Evolutionary conservation across 2,888 invertebrate genomes (phyloP), one percentile per base, ranked within the genome.

Genomic region (Corbicula japonica): DNA sequence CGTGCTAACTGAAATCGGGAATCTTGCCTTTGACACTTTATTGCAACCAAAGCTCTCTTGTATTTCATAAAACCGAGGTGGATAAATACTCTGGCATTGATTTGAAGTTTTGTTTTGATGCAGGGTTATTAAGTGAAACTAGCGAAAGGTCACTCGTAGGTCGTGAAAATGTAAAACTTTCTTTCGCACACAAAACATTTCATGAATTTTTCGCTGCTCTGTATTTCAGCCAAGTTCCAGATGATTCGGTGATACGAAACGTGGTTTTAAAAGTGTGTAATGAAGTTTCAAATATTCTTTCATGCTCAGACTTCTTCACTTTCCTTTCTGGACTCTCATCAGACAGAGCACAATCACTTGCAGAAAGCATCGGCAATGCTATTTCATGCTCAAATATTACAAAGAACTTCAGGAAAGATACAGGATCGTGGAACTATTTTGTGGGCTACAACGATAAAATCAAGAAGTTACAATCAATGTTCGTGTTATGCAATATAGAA

Each of bases 181-280:
- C 28, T 5, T 54, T 54, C 32, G 54, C 54, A 15, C 54, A 54
- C 23, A 54, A 54, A 54, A 54, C 54, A 12, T 54, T 54, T 54
- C 54, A 54, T 32, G 54, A 54, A n/a, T 54, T 18, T 54, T 54
- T 54, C 32, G 54, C 54, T 23, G 54, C 54, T 18, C 30, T 54
- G 30, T 30, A 54, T n/a, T 18, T 54, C 30, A 15, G 32, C 10
- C 15, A 15, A 30, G n/a, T 10, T 1, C 12, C 32, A 10, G 54
- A 54, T n/a, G 46, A 46, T 46, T 4, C 8, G 5, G n/a, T 3
- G 3, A 15, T 32, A 30, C 2, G 15, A 18, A 4, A 18, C 4
- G 15, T 54, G 1, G 54, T 54, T 1, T 32, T 54, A 23, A n/a
- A 28, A 30, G 23, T 54, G 3, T 54, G 54, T 30, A 54, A n/a